Percentiles rank a stretch among this genome's conserved stretches.
Evolutionary conservation across 2,113 vertebrate genomes (phyloP).

Genomic region (Ameiurus melas): DNA sequence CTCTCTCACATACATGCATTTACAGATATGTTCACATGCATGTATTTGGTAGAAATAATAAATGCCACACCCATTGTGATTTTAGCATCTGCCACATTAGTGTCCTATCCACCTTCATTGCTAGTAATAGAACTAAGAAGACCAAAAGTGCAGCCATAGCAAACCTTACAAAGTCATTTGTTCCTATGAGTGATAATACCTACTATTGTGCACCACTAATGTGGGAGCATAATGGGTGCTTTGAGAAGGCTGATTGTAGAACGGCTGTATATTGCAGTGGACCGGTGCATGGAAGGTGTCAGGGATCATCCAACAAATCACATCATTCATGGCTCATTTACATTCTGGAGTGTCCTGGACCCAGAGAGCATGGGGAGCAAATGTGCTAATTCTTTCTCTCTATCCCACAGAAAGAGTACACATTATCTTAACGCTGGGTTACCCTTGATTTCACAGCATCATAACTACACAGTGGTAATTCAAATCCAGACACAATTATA

Average conservation of each 20-base stretch:
- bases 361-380: constrained; percentile 52
- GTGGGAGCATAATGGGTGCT: constrained; percentile 49
- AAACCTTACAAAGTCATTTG: constrained; percentile 39
- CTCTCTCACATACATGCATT: not conserved
- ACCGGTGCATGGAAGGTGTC: constrained; percentile 34
- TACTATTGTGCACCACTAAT: constrained; percentile 49
- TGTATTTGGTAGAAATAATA: constrained; percentile 24
- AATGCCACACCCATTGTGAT: constrained; percentile 25
- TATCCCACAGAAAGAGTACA: constrained; percentile 48
- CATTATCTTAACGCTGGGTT: constrained; percentile 52
- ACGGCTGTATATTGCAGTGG: constrained; percentile 50
- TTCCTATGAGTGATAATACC: constrained; percentile 48
- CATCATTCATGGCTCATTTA: constrained; percentile 68
- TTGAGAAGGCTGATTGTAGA: constrained; percentile 50
- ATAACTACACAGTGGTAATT: constrained; percentile 32
- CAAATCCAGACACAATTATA: constrained; percentile 57
- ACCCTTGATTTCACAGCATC: constrained; percentile 51
- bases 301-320: constrained; percentile 60
- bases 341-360: constrained; percentile 53
- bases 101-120: constrained; percentile 18
- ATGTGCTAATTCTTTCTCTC: constrained; percentile 57
- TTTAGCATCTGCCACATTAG: constrained; percentile 20
- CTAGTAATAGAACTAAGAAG: constrained; percentile 3
- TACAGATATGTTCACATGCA: not conserved
- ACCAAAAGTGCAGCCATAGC: constrained; percentile 26